Evolutionary conservation across 2,113 vertebrate genomes (phyloP).

Genomic region (Vireo altiloquus): DNA sequence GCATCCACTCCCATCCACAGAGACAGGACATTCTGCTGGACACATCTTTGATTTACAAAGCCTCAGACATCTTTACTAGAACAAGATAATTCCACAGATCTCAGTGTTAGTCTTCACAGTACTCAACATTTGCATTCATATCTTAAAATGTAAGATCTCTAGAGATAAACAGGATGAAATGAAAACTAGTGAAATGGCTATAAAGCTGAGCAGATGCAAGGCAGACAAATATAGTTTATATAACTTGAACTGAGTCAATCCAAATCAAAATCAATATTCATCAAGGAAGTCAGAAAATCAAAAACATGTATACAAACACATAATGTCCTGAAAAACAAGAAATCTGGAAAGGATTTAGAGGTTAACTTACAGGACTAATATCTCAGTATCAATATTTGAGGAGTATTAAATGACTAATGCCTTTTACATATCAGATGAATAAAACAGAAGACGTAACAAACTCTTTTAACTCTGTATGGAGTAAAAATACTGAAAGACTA

Average conservation of each 20-base stretch:
- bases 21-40: not conserved
- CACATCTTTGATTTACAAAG: not conserved
- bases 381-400: not conserved
- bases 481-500: not conserved
- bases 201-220: not conserved
- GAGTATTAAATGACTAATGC: not conserved
- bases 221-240: not conserved
- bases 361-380: not conserved
- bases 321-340: not conserved
- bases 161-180: not conserved
- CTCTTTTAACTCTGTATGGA: not conserved
- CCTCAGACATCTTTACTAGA: not conserved
- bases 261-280: not conserved
- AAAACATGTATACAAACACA: not conserved
- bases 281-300: not conserved
- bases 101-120: not conserved
- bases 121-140: not conserved
- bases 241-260: not conserved
- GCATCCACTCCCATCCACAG: not conserved
- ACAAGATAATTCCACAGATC: not conserved
- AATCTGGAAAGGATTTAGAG: not conserved
- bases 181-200: not conserved
- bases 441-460: not conserved
- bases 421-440: not conserved
- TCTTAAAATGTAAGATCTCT: not conserved